Conservation (phyloP, 2,888 invertebrate species). For the Chalcosyrphus nemorum region DNA sequence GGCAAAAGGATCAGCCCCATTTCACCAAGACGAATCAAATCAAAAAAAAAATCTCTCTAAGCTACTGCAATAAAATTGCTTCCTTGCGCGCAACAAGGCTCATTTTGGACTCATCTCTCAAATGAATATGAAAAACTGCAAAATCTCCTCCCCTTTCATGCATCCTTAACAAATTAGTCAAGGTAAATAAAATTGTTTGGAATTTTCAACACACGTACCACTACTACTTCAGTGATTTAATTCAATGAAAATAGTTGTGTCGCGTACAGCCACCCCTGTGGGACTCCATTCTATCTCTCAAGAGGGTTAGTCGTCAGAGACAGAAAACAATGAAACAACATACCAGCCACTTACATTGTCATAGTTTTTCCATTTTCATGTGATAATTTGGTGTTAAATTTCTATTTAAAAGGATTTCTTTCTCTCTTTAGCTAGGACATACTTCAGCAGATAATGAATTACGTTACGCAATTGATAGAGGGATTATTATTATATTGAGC, state of each 20-base stretch:
- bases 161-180: conserved; percentile 70
- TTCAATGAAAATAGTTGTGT: conserved; percentile 56
- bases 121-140: conserved; percentile 46
- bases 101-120: conserved; percentile 24
- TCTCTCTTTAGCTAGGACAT: conserved; percentile 38
- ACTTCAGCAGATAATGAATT: conserved; percentile 58
- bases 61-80: conserved; percentile 28
- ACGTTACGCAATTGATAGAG: conserved; percentile 64
- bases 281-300: conserved; percentile 50
- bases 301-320: conserved; percentile 45
- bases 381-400: conserved; percentile 77
- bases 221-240: conserved; percentile 9
- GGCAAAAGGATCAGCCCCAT: conserved; percentile 66
- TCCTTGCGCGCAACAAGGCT: conserved; percentile 44
- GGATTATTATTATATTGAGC: conserved; percentile 31
- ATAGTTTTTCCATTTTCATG: conserved; percentile 69
- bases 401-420: conserved; percentile 75
- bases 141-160: conserved; percentile 15
- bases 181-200: conserved; percentile 66
- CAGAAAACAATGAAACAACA: conserved; percentile 49
- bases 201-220: conserved; percentile 12
- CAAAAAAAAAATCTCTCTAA: conserved; percentile 41
- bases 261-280: conserved; percentile 48
- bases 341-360: conserved; percentile 69
- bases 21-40: conserved; percentile 70